Evolutionary conservation across 2,888 invertebrate species (phyloP).

Genomic region (Ditula angustiorana): DNA sequence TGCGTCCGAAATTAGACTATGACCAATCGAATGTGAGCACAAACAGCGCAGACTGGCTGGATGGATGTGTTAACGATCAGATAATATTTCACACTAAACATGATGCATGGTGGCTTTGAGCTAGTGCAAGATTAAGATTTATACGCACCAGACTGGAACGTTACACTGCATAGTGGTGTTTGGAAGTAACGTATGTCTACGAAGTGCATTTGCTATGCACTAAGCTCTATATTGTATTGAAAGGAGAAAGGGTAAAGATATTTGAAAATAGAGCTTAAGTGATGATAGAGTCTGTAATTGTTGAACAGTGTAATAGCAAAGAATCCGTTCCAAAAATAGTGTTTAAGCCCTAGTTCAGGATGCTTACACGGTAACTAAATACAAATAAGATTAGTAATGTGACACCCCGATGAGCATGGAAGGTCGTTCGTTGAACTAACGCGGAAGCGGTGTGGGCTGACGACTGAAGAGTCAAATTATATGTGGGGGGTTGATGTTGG

Average conservation of each 20-base stretch:
- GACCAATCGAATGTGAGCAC: constrained; percentile 54
- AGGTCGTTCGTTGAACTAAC: constrained; percentile 69
- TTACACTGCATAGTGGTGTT: not conserved
- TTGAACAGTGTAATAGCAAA: not conserved
- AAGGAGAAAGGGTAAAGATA: not conserved
- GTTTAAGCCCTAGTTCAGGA: constrained; percentile 32
- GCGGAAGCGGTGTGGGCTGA: constrained; percentile 48
- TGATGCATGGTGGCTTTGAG: constrained; percentile 18
- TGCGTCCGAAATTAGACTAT: constrained; percentile 64
- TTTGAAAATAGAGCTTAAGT: not conserved
- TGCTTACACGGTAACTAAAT: constrained; percentile 51
- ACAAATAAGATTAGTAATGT: constrained; percentile 62
- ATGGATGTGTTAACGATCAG: constrained; percentile 28
- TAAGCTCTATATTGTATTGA: not conserved
- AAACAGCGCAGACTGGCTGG: constrained; percentile 35
- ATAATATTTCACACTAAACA: constrained; percentile 30
- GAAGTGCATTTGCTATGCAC: not conserved
- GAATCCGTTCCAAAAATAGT: not conserved
- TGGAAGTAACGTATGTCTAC: not conserved
- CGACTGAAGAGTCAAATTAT: constrained; percentile 42
- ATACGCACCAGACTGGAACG: not conserved
- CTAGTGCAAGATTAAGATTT: not conserved
- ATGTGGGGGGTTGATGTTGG: constrained; percentile 20
- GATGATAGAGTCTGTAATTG: not conserved
- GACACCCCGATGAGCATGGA: constrained; percentile 58